Evolutionary conservation across 1,140 invertebrate species (phyloP), one percentile per base, ranked within the genome.

Genomic region (Drosophila kikkawai): DNA sequence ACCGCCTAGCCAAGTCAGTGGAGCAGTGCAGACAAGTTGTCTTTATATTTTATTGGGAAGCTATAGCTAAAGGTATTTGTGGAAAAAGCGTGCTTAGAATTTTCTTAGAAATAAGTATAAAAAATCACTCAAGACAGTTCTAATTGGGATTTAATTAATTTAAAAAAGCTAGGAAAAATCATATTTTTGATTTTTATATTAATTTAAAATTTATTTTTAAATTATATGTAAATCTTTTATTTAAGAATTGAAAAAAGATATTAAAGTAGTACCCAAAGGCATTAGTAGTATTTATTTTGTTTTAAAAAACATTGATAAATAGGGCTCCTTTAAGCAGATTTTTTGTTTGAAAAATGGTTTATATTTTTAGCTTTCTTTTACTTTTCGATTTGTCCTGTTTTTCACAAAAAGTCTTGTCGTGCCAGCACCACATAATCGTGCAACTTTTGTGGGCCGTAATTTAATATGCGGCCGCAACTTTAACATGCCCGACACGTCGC

Each of bases 401-500:
- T 48, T 26, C 19, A 19, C 1, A 4, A 13, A 7, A 36, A 19
- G 4, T 22, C 4, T 22, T 39, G 19, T 19, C 19, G 11, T 37
- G 34, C 7, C 57, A 45, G 2, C 47, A 36, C 48, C 75, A 56
- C 64, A 65, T 80, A 87, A 88, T 88, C 84, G 76, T 70, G 71
- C 67, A 73, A 78, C 88, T 87, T 84, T 74, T 74, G 80, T 80
- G 83, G 75, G 75, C 41, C 63, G 83, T 86, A 87, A 87, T 86
- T 86, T 87, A 86, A 86, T 86, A 87, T 87, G 82, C 63, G 63
- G 78, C 41, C 78, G 53, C 58, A 58, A 64, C 82, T 87, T 87
- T 80, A 87, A 79, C 48, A 86, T 87, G 75, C 82, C 47, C 79
- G 75, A 61, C 83, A 86, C 82, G 83, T 86, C 67, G 75, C 65